Base-by-base conservation (phyloP, 2,888 invertebrate genomes). In the Eumerus sabulonum region DNA sequence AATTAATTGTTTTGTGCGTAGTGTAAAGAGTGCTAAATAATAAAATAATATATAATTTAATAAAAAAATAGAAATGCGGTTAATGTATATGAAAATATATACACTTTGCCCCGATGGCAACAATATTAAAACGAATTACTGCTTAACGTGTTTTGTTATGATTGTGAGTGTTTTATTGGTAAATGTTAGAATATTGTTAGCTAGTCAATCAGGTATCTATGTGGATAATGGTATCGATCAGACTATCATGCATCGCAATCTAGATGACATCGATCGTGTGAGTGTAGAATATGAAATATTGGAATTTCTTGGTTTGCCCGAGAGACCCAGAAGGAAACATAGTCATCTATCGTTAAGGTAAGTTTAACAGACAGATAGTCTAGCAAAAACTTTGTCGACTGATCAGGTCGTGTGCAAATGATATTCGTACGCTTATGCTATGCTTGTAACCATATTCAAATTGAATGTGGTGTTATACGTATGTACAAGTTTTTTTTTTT, bases 271-370 rank as follows among this genome's bases (percentile, higher is more conserved):
- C 81, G 96, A 97, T 87, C 93, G 94, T 85, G 91, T 93, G 83
- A 94, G 95, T 84, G 94, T 98, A 82, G 96, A 97, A 86, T 92
- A 95, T 86, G 97, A 98, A 89, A 95, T 98, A 85, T 90, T 98
- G 84, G 94, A 95, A 86, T 91, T 98, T 81, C 90, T 98, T 84
- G 98, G 97, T 1, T 90, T 98, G 82, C 94, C 96, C 14, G 94
- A 94, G 85, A 91, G 95, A 85, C 97, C 97, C 40, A 90, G 91
- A 82, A 91, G 90, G 82, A 88, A 90, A 77, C 90, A 90, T 83
- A 88, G 90, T 81, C 90, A 91, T 74, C 88, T 91, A 64, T 89
- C 89, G 0, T 67, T 89, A 47, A 85, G 85, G 86, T 86, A 83
- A 83, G 83, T 76, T 81, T 50, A 59, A 66, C 68, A 79, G 79